These are phyloP conservation scores for Euwallacea similis DNA, from an alignment of 1,140 invertebrate species.

Conservation along the genomic window DNA sequence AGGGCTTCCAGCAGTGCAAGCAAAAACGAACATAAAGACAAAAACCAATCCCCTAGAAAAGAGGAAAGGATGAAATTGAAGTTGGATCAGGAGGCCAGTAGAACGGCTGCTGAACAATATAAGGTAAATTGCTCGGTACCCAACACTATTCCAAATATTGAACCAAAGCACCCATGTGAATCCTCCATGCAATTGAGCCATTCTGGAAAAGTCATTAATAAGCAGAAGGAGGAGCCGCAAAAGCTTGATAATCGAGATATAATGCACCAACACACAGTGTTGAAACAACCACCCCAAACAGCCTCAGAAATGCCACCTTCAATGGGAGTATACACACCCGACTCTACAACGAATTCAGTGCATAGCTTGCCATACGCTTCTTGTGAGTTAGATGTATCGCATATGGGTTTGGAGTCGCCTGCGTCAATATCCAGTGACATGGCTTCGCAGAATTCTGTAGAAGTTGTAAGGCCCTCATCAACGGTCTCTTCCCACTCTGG, in stretches of 20 bases:
- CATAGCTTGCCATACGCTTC: constrained; percentile 78
- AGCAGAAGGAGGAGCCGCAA: constrained; percentile 25
- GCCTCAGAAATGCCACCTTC: constrained; percentile 71
- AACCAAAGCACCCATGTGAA: constrained; percentile 18
- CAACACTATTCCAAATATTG: constrained; percentile 13
- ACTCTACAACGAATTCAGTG: constrained; percentile 82
- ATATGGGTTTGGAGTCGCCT: constrained; percentile 82
- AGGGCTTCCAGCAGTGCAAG: constrained; percentile 39
- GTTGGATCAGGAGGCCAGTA: constrained; percentile 33
- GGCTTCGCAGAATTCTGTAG: constrained; percentile 73
- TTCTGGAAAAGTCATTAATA: constrained; percentile 10
- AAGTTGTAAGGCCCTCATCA: constrained; percentile 61
- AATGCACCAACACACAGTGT: constrained; percentile 46
- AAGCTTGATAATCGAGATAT: constrained; percentile 28
- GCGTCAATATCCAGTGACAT: constrained; percentile 85
- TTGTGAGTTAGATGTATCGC: constrained; percentile 80
- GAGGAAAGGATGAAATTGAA: constrained; percentile 45
- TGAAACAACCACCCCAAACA: constrained; percentile 59
- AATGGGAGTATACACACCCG: constrained; percentile 81
- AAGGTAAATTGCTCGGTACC: constrained; percentile 23
- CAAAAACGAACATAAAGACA: constrained; percentile 48
- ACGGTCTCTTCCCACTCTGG: constrained; percentile 57
- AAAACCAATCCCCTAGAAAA: constrained; percentile 51
- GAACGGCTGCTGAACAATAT: constrained; percentile 26
- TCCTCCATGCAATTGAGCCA: not conserved